Base-by-base conservation (phyloP, 2,888 invertebrate genomes). In the Apodemia hepburni region DNA sequence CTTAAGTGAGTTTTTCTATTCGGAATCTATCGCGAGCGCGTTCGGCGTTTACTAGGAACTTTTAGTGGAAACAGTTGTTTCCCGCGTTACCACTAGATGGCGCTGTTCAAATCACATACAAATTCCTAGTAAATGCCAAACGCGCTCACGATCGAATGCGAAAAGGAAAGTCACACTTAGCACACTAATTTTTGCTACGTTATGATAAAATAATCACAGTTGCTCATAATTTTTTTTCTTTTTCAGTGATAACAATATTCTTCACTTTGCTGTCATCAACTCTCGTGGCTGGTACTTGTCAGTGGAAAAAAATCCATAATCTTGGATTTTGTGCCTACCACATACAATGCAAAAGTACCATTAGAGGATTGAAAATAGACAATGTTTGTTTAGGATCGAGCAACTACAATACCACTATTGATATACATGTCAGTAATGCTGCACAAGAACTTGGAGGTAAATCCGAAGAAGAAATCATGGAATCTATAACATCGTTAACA, bases 341-440 rank as follows among this genome's bases (percentile, higher is more conserved):
- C 17, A 71, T 84, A 59, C 72, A 78, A 51, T 90, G 90, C 69
- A 64, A 45, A 7, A 73, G 75, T n/a, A 71, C 69, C 61, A 76
- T 88, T 38, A 68, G 70, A 0, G 77, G 76, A 1, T 65, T 81
- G 2, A 67, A 57, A 0, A 77, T 89, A 0, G 78, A 79, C 0
- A 64, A 69, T 3, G 67, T 79, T 1, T 90, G 90, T 67, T 75
- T 69, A 29, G 83, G 80, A n/a, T 75, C 88, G 8, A 72, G 76
- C 42, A 89, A 88, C 69, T 73, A 73, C 42, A 79, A 77, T 3
- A 81, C 80, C 18, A 72, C 62, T 8, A 75, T 88, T 0, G 80
- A 84, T 38, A 70, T 89, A 9, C 77, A 73, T 0, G 71, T 90
- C 17, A 74, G 69, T 0, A 73, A 86, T 12, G 81, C 82, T 7